Percentiles rank a stretch among this genome's conserved stretches.
phyloP scores from a whole-genome alignment of 1,140 invertebrate genomes.

The Mizuhopecten yessoensis region DNA sequence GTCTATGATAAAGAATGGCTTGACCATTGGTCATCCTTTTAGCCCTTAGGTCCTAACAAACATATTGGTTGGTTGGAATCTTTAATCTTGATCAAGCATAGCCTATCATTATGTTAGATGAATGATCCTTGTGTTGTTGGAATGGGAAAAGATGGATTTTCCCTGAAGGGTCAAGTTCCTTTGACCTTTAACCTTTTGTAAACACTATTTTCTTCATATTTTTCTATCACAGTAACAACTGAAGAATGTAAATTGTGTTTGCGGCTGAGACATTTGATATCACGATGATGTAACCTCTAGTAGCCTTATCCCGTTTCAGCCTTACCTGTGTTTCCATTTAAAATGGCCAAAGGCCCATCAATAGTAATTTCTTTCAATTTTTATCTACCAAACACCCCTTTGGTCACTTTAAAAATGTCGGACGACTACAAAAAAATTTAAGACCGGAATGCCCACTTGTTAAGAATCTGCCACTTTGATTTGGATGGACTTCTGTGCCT shows the following conservation, averaged over 20 bases:
- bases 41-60: conserved; percentile 21
- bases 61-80: background rate
- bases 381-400: background rate
- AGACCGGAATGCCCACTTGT: background rate
- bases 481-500: background rate
- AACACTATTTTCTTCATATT: conserved; percentile 33
- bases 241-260: conserved; percentile 25
- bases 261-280: background rate
- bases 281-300: background rate
- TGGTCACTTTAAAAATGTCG: conserved; percentile 13
- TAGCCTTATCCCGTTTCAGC: background rate
- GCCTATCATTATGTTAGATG: conserved; percentile 9
- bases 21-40: conserved; percentile 1
- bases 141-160: conserved; percentile 14
- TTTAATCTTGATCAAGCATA: conserved; percentile 6
- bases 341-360: conserved; percentile 31
- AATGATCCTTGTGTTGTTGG: background rate
- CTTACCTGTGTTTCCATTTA: conserved; percentile 27
- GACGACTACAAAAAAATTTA: background rate
- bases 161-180: conserved; percentile 3
- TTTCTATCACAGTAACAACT: conserved; percentile 19
- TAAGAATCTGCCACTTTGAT: background rate
- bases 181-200: background rate
- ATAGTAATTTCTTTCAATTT: conserved; percentile 22
- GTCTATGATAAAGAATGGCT: background rate